Percentiles rank a stretch among this genome's conserved stretches.
These are phyloP conservation scores for Orgyia antiqua DNA, from an alignment of 2,888 invertebrate genomes.

Conservation along the genomic window DNA sequence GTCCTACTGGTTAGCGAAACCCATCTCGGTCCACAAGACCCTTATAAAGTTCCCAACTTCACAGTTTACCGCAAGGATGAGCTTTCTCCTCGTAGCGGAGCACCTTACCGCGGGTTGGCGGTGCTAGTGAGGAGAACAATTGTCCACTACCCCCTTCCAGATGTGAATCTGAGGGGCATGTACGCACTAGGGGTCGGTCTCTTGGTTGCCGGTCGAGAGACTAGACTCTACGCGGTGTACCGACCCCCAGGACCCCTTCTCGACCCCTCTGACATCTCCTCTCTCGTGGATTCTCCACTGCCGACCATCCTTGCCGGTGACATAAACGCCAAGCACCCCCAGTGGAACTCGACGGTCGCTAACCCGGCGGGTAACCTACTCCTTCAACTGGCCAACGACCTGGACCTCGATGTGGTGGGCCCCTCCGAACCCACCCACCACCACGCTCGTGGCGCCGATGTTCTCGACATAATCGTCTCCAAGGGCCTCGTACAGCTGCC, in stretches of 20 bases:
- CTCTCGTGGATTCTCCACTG: not conserved
- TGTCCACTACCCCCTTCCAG: not conserved
- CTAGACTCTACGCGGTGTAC: not conserved
- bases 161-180: not conserved
- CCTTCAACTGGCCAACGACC: not conserved
- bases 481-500: not conserved
- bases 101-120: constrained; percentile 1
- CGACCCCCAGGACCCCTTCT: not conserved
- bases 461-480: not conserved
- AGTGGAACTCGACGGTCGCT: not conserved
- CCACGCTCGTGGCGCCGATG: not conserved
- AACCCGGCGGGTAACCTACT: not conserved
- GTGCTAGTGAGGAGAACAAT: not conserved
- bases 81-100: not conserved
- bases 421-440: constrained; percentile 3
- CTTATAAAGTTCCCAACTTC: not conserved
- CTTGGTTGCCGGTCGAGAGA: not conserved
- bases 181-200: constrained; percentile 2
- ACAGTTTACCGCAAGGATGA: not conserved
- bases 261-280: not conserved
- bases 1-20: not conserved
- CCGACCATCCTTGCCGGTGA: not conserved
- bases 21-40: not conserved
- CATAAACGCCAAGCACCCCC: not conserved
- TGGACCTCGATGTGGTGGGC: not conserved